Base-by-base conservation (phyloP, 2,797 vertebrate species). In the Chaetodon trifasciatus region DNA sequence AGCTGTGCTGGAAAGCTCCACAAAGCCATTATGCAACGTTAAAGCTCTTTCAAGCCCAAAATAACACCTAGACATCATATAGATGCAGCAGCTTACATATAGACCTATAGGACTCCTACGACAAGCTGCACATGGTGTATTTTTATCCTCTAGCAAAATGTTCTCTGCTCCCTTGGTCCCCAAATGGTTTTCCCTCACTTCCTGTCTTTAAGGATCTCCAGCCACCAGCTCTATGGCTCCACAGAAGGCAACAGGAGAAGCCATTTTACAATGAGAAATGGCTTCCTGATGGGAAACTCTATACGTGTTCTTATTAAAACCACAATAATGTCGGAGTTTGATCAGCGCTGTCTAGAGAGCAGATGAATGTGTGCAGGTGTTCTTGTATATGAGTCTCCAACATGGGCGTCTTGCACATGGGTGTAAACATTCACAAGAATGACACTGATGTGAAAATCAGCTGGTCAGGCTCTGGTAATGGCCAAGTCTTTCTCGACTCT, bases 101-200 rank as follows among this genome's bases (percentile, higher is more conserved):
- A 53, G 76, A 79, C 66, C 64, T 85, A 79, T 55, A 83, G 74
- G 66, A 79, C 79, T 80, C 81, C 53, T 83, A n/a, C 15, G 71
- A 84, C 81, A 80, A 78, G 66, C 68, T 83, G 56, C 75, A 86
- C 71, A 28, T 61, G 69, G 68, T 81, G 63, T 87, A 91, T 87
- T 93, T 89, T 81, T 88, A 90, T 91, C 78, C 66, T 32, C 68
- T 24, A 49, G 64, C 60, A 90, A 71, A 87, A 82, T 58, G 65
- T 82, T 88, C 68, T 83, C 72, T 78, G 61, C 75, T 90, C 88
- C 76, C 83, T 76, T 66, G 57, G 69, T 78, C 76, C 88, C 84
- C 69, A 87, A 93, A 89, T 83, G 74, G 81, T 76, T 93, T 89
- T 85, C 71, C 92, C 84, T 90, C 69, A 92, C 81, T 94, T 94